These are phyloP conservation scores for Isaurus tuberculatus DNA, from an alignment of 92 coral and sea anemone species.

Conservation along the genomic window DNA sequence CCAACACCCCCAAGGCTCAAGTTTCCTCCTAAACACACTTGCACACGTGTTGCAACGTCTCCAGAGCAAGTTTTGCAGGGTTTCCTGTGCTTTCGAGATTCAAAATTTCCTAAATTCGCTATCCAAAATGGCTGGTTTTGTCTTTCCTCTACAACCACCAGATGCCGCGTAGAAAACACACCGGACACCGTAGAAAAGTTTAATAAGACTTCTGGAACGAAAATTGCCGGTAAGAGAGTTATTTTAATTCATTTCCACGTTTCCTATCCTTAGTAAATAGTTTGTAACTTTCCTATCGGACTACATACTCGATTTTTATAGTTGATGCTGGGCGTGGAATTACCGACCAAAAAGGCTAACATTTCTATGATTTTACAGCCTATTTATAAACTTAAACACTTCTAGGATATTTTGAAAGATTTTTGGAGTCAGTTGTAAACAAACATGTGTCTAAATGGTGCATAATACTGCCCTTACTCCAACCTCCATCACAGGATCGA, in stretches of 20 bases:
- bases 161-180: constrained; percentile 83
- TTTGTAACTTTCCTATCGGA: constrained; percentile 96
- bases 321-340: constrained; percentile 97
- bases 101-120: constrained; percentile 99
- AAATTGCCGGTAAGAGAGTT: constrained; percentile 90
- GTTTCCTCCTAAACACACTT: constrained; percentile 67
- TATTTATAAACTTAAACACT: constrained; percentile 48
- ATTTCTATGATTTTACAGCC: constrained; percentile 56
- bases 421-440: constrained; percentile 84
- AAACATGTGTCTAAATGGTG: constrained; percentile 88
- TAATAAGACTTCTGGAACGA: constrained; percentile 71
- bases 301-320: constrained; percentile 85
- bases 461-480: constrained; percentile 74
- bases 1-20: constrained; percentile 65
- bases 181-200: constrained; percentile 67
- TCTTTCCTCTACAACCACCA: constrained; percentile 87
- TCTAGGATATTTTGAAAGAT: constrained; percentile 68
- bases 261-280: constrained; percentile 88
- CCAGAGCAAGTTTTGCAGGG: constrained; percentile 97
- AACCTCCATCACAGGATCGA: constrained; percentile 76
- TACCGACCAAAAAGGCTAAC: constrained; percentile 71
- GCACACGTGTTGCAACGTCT: constrained; percentile 97
- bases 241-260: constrained; percentile 85
- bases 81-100: constrained; percentile 95
- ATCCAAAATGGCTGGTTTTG: constrained; percentile 99